Base-by-base conservation (phyloP, 2,113 vertebrate genomes). In the Dasyurus viverrinus region DNA sequence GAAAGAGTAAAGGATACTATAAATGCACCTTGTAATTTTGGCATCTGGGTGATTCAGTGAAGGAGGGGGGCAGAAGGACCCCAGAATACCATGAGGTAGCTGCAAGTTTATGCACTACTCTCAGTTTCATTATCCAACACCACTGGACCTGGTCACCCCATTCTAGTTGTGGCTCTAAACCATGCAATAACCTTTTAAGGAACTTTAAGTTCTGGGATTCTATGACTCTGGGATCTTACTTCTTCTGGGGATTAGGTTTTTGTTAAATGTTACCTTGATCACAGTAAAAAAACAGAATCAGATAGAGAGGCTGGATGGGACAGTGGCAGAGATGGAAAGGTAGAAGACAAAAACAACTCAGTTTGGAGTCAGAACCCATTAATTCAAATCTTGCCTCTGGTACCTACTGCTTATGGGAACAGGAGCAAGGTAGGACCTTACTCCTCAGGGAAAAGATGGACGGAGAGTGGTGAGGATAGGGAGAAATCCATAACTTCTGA, bases 221-320 rank as follows among this genome's bases (percentile, higher is more conserved):
- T 89, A 5, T 22, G 53, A 68, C 16, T 92, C 89, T 96, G 91
- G 47, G 7, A 91, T 91, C 94, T 93, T 92, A 95, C 93, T 25
- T 36, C 91, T 93, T 55, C 0, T 53, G 89, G 48, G 93, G 94
- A 93, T 23, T 42, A 89, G 22, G 11, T 89, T 68, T 3, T 0
- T 91, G 52, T 91, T 54, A 89, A 53, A 93, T 91, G 89, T 94
- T 50, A 96, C 16, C 23, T 50, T 95, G 24, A 76, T 76, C 36
- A 16, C 60, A n/a, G 30, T 5, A 4, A 76, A 76, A n/a, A 76
- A 76, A 76, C 6, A 84, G 68, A 42, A 8, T 84, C 16, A 84
- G n/a, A 22, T 36, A 1, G 68, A 22, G 68, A 84, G 5, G 16
- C 68, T 42, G 68, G 6, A 36, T n/a, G 60, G n/a, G 4, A 42